Evolutionary conservation across 2,113 vertebrate genomes (phyloP), one percentile per base, ranked within the genome.

Genomic region (Erinaceus europaeus): DNA sequence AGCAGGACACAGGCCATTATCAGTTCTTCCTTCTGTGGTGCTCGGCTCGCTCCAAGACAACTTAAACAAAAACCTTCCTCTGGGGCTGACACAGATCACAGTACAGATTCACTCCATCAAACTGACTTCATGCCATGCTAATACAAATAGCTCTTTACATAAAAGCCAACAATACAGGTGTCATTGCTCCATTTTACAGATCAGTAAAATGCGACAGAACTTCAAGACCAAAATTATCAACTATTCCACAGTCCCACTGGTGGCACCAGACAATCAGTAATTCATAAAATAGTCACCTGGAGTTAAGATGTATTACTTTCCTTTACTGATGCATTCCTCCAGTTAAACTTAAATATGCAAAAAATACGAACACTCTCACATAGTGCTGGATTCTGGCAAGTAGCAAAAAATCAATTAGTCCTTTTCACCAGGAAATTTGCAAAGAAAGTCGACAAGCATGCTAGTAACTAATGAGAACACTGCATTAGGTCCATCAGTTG

Each of bases 1-100:
- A 71, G 62, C 73, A 52, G 87, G 81, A 64, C 44, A 62, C 46
- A 89, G 90, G 76, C 79, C 73, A 20, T 67, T 25, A 36, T 27
- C 11, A 8, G 29, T 75, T 68, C 67, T 73, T 79, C 53, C 65
- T 69, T 25, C 61, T 17, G 74, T 42, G 29, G 9, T 42, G n/a
- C 5, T 27, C 88, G n/a, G n/a, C n/a, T 59, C 23, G 32, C 17
- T 80, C n/a, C 36, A 53, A 91, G n/a, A 75, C 6, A 23, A 40
- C 40, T 80, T 81, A 21, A 44, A 32, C 14, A 27, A 72, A 42
- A 14, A 4, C 21, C 20, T 55, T 71, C 42, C 55, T 52, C 29
- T 32, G 9, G 1, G 29, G 7, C 5, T 29, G n/a, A 88, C 11
- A 25, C 25, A 86, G 55, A 55, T 40, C 14, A 3, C 27, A 32